Base-by-base conservation (phyloP, 2,797 vertebrate species). In the Oryzias dopingdopingensis region DNA sequence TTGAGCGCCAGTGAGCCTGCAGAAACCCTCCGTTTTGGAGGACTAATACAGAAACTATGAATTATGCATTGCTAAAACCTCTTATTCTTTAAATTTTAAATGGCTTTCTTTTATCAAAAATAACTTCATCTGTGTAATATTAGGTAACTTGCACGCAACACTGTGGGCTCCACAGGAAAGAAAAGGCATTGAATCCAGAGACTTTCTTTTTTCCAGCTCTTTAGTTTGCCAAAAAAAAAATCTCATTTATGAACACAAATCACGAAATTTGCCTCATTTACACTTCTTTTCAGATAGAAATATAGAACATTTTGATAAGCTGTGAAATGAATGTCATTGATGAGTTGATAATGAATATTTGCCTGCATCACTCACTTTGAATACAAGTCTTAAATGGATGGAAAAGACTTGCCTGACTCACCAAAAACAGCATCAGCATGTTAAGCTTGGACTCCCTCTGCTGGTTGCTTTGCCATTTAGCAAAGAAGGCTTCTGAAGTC, bases 21-120 rank as follows among this genome's bases (percentile, higher is more conserved):
- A 59, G 65, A 81, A 70, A 67, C 65, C 67, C 52, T 61, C 12
- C 23, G 49, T 77, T 82, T 84, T 79, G 65, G 49, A 74, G 63
- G 76, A 72, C 67, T 68, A 10, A 37, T 61, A 77, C 72, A 77
- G 75, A 82, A 71, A 70, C 42, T 52, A 80, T 90, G 56, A 87
- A 90, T 88, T 83, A 87, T 89, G 62, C 63, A 89, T 74, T 26
- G 57, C 6, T 66, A 80, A 87, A 90, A 86, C 73, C 83, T 89
- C 80, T 86, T 88, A 89, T 90, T 92, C 87, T 87, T 74, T 85
- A 82, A 80, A 88, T 89, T 89, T 91, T 88, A 85, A 84, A 89
- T 89, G 86, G 50, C 59, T 59, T 16, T 59, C 81, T 76, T 73
- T 76, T 84, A 81, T 74, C 77, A 87, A 89, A 89, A 90, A 88